Percentiles rank a stretch among this genome's conserved stretches.
These are phyloP conservation scores for Pseudachorutes palmiensis DNA, from an alignment of 1,140 invertebrate genomes.

Conservation along the genomic window DNA sequence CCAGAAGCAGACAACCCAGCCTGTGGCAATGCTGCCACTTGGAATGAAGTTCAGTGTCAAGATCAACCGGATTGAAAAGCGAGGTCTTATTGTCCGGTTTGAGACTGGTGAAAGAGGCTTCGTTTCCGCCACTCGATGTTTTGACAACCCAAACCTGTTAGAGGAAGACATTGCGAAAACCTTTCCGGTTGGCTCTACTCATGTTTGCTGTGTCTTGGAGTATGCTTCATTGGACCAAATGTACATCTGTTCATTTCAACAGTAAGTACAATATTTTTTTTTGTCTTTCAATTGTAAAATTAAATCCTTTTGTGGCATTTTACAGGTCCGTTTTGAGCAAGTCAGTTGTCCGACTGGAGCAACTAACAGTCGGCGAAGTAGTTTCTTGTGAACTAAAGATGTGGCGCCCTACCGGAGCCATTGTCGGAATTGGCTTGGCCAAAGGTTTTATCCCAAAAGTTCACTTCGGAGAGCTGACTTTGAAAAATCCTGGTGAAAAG, in stretches of 20 bases:
- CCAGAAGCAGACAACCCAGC: constrained; percentile 42
- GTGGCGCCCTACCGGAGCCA: constrained; percentile 34
- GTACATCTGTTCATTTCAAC: constrained; percentile 53
- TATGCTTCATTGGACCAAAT: constrained; percentile 51
- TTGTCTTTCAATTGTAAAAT: neutral
- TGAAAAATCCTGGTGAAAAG: constrained; percentile 43
- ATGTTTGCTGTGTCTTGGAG: constrained; percentile 51
- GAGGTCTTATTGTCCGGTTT: constrained; percentile 51
- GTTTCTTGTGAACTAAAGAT: constrained; percentile 46
- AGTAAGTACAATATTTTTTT: constrained; percentile 33
- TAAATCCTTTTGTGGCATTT: neutral
- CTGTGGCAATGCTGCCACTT: constrained; percentile 41
- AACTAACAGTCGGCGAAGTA: constrained; percentile 49
- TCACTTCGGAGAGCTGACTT: constrained; percentile 46
- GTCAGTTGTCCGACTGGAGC: constrained; percentile 45
- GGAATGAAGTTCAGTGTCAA: constrained; percentile 49
- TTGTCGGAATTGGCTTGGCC: constrained; percentile 52
- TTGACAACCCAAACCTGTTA: constrained; percentile 40
- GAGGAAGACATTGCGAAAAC: constrained; percentile 44
- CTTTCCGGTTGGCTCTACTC: constrained; percentile 47
- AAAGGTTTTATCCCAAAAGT: constrained; percentile 50
- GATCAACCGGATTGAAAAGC: constrained; percentile 44
- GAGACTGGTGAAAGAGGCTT: constrained; percentile 49
- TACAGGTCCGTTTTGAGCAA: constrained; percentile 44
- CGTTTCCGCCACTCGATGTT: constrained; percentile 47